These are phyloP conservation scores for Harpalus rubripes DNA, from an alignment of 2,888 invertebrate species.

Conservation along the genomic window DNA sequence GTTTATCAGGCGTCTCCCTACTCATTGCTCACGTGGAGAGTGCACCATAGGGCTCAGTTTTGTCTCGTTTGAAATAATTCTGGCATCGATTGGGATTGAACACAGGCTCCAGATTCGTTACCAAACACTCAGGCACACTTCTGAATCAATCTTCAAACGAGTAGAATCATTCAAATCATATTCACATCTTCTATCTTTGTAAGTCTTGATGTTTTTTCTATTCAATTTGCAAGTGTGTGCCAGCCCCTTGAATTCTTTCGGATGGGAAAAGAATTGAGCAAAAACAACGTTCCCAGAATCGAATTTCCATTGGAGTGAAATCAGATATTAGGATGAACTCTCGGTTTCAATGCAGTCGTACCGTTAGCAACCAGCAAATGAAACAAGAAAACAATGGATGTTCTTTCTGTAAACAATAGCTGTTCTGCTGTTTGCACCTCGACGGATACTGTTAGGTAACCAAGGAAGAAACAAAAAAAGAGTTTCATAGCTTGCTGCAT, in stretches of 20 bases:
- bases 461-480: neutral
- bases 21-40: too few relatives aligned
- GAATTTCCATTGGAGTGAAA: constrained; percentile 41
- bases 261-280: constrained; percentile 32
- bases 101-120: too few relatives aligned
- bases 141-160: too few relatives aligned
- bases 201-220: neutral
- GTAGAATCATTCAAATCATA: too few relatives aligned
- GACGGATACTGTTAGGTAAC: neutral
- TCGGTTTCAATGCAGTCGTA: neutral
- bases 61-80: too few relatives aligned
- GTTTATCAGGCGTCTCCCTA: too few relatives aligned
- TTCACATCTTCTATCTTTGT: too few relatives aligned
- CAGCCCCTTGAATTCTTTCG: neutral
- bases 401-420: constrained; percentile 6
- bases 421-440: constrained; percentile 1
- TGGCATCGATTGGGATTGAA: too few relatives aligned
- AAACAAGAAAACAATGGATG: constrained; percentile 2
- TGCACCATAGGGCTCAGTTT: too few relatives aligned
- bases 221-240: neutral
- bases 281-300: constrained; percentile 39
- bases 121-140: too few relatives aligned
- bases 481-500: neutral
- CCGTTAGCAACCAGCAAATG: neutral
- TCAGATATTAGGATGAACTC: constrained; percentile 24